phyloP scores from a whole-genome alignment of 2,888 invertebrate species.

The Rotaria magnacalcarata region DNA sequence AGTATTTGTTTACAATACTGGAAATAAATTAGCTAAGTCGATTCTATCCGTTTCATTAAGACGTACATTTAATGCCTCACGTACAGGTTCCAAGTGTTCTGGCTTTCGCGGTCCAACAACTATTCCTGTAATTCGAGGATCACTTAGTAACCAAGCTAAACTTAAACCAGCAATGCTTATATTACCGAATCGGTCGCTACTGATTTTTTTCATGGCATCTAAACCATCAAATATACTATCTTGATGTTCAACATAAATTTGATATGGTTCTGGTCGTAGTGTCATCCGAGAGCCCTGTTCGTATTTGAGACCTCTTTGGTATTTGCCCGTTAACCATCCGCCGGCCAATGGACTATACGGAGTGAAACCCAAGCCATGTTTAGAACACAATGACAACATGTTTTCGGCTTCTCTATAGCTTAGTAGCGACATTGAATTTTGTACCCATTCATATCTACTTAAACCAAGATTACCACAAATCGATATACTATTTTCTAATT shows the following conservation, averaged over 20 bases:
- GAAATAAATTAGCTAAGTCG: conserved; percentile 3
- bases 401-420: not conserved
- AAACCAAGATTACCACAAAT: not conserved
- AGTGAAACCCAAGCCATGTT: not conserved
- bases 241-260: not conserved
- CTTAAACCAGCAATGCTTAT: not conserved
- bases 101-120: not conserved
- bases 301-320: conserved; percentile 37
- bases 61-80: not conserved
- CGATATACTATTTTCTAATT: conserved; percentile 51
- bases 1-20: not conserved
- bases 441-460: conserved; percentile 22
- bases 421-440: conserved; percentile 14
- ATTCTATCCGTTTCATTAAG: not conserved
- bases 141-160: conserved; percentile 17
- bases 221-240: conserved; percentile 9
- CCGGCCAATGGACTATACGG: conserved; percentile 18
- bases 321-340: conserved; percentile 47
- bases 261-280: conserved; percentile 18
- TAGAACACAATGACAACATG: not conserved
- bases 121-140: not conserved
- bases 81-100: not conserved
- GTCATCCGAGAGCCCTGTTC: not conserved
- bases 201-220: not conserved
- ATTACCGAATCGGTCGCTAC: not conserved